Evolutionary conservation across 2,113 vertebrate genomes (phyloP), one percentile per base, ranked within the genome.

Genomic region (Tupaia tana): DNA sequence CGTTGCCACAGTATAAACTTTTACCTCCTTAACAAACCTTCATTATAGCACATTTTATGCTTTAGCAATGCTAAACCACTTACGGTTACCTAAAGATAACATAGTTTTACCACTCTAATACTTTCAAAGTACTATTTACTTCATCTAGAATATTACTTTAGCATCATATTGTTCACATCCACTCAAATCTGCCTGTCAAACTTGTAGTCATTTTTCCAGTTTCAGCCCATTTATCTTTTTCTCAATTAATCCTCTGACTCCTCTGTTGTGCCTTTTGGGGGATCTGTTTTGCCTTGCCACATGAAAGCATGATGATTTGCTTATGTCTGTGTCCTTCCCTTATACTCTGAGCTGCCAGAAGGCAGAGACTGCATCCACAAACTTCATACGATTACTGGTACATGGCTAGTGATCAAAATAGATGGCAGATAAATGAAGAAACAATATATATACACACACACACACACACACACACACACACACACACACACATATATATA

Each of bases 111-210:
- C 11, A 20, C 9, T 89, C 13, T 16, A 61, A 8, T 24, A 58
- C 34, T 87, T 95, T 77, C 64, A 20, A 91, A 89, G 64, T 75
- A 34, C 61, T n/a, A 11, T 61, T 88, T 85, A 69, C 19, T 89
- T 20, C 61, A 70, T 69, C n/a, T 18, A 78, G 56, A 92, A 85
- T 77, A 85, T 66, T 69, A 63, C 73, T 92, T 52, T 85, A 43
- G 34, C 13, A 63, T 63, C 0, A 34, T 63, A 70, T n/a, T 78
- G 14, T 73, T 2, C 13, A 83, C 8, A 2, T 19, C 2, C 3
- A 6, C 14, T 7, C 19, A 64, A 86, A 64, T 69, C 3, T 90
- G 27, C 61, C 67, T 74, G 3, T 83, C 56, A 90, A 86, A 82
- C 24, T 70, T 95, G 22, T 82, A 86, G 34, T 78, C 66, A 71